A percentile compares a stretch with the other conserved stretches of the same genome.
Conservation (phyloP, 2,113 vertebrate species). For the Bagarius yarrelli region DNA sequence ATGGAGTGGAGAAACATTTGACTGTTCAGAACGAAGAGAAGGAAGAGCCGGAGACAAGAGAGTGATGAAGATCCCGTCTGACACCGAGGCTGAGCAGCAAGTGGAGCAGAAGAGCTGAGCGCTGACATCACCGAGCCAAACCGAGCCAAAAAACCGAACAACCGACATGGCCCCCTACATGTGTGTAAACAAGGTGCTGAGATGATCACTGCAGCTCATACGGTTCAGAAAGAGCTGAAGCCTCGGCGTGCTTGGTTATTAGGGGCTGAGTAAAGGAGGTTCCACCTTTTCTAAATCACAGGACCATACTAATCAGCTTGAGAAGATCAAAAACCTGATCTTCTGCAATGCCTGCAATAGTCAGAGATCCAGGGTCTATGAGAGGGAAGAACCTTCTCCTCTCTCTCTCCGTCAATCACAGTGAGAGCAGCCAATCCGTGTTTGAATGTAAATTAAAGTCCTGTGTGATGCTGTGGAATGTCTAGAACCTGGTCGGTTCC, state of each 20-base stretch:
- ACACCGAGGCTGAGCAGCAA: slow-evolving; percentile 52
- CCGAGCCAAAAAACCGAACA: slow-evolving; percentile 63
- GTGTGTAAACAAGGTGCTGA: slow-evolving; percentile 20
- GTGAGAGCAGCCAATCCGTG: not conserved
- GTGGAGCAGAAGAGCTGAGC: slow-evolving; percentile 50
- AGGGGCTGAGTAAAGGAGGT: not conserved
- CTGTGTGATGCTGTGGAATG: no score
- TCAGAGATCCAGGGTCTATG: not conserved
- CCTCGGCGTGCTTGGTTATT: no score
- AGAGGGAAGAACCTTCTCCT: not conserved
- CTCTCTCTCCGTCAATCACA: not conserved
- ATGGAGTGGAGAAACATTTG: not conserved
- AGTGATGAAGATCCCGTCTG: slow-evolving; percentile 53
- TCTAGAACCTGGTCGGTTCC: no score
- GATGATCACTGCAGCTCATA: slow-evolving; percentile 25
- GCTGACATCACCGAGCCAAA: slow-evolving; percentile 43
- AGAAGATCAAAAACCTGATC: no score
- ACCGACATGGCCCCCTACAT: slow-evolving; percentile 54
- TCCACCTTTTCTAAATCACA: not conserved
- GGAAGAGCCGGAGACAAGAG: slow-evolving; percentile 36
- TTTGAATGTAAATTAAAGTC: no score
- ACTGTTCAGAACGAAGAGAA: slow-evolving; percentile 5
- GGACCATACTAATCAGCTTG: no score
- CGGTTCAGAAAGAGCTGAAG: slow-evolving; percentile 3
- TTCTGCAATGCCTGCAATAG: no score